Evolutionary conservation across 2,888 invertebrate species (phyloP), one percentile per base, ranked within the genome.

Genomic region (Orthonevra nobilis): DNA sequence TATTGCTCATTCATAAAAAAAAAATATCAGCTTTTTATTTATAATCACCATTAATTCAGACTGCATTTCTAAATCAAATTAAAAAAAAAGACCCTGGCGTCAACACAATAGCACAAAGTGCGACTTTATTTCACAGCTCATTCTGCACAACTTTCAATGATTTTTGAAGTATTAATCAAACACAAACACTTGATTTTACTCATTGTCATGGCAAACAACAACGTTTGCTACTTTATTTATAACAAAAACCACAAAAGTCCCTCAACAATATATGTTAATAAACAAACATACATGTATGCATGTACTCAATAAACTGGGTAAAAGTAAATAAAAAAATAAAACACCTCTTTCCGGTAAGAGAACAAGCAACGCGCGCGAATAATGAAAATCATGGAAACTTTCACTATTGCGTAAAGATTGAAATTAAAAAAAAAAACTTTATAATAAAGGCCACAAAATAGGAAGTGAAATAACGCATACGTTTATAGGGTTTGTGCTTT

Each of bases 391-490:
- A 19, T 36, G 42, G 15, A 52, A 70, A 70, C 69, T 70, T 70
- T 70, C 69, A 61, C 69, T 61, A 28, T 70, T 61, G 69, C 60
- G 52, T 70, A 61, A 46, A 66, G 28, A n/a, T n/a, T n/a, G n/a
- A 64, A 56, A 50, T 23, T 23, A 5, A 23, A 23, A 23, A 23
- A 23, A 23, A 23, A 23, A 23, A 3, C 23, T n/a, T n/a, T n/a
- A 58, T 10, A 23, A 19, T 30, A 14, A 63, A 63, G 23, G 3
- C 10, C 4, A 36, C 36, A 17, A 30, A 42, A 42, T 48, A 28
- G 56, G 40, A 40, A 58, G 14, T 23, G 23, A 5, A 3, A 23
- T 44, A 60, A 19, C 10, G 26, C 40, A 17, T 19, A n/a, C n/a
- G 7, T 46, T 23, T 3, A 38, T 17, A 38, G 6, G 10, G n/a